A percentile compares a stretch with the other conserved stretches of the same genome.
Evolutionary conservation across 2,113 vertebrate genomes (phyloP).

Genomic region (Pedetes capensis): DNA sequence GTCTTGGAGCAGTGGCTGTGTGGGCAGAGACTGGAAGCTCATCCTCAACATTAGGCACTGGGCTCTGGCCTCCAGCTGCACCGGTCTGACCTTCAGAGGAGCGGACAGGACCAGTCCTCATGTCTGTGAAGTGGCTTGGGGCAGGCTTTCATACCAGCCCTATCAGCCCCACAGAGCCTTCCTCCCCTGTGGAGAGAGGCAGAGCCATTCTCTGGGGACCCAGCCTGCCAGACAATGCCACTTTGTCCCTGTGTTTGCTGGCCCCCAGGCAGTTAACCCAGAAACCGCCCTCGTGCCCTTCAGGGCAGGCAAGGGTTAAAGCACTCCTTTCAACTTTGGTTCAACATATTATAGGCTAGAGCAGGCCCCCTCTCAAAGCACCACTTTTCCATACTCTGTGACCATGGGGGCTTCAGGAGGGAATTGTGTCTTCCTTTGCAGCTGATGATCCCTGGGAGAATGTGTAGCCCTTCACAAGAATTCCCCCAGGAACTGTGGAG

Average conservation of each 20-base stretch:
- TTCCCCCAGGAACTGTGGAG: background rate
- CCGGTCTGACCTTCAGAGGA: rapidly evolving
- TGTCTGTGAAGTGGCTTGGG: background rate
- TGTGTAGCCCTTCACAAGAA: slow-evolving; percentile 6
- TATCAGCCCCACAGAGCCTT: background rate
- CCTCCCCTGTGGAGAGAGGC: slow-evolving; percentile 55
- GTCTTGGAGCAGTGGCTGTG: background rate
- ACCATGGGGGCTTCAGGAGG: background rate
- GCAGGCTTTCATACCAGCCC: slow-evolving; percentile 56
- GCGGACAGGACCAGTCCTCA: background rate
- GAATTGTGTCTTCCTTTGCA: background rate
- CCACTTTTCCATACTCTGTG: slow-evolving; percentile 17
- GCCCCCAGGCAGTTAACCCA: slow-evolving; percentile 79
- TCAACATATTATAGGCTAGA: background rate
- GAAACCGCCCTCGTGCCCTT: slow-evolving; percentile 65
- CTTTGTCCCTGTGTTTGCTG: slow-evolving; percentile 69
- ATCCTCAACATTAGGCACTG: background rate
- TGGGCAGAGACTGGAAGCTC: background rate
- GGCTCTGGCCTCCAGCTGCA: background rate
- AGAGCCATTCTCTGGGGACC: slow-evolving; percentile 67
- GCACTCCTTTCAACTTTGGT: slow-evolving; percentile 44
- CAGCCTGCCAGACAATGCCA: slow-evolving; percentile 73
- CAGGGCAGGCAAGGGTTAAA: slow-evolving; percentile 52
- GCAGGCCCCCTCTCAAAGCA: background rate
- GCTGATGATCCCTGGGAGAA: slow-evolving; percentile 4